Percentiles rank a stretch among this genome's conserved stretches.
Conservation (phyloP, 2,888 invertebrate genomes). For the Hemicrepidius hirtus region DNA sequence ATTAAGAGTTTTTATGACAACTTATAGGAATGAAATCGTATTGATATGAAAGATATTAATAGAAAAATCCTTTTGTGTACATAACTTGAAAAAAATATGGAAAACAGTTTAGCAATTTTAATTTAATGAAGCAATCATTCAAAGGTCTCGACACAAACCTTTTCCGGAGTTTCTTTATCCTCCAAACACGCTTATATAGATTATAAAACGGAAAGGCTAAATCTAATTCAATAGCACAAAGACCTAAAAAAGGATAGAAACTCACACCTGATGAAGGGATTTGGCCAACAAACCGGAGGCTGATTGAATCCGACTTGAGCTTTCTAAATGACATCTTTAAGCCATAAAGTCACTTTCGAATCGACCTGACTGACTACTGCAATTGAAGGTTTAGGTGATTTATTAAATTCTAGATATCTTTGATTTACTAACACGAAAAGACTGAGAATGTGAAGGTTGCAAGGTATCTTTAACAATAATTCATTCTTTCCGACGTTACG, state of each 20-base stretch:
- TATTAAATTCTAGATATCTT: slow-evolving; percentile 28
- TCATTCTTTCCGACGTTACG: too few species aligned
- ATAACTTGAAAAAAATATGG: not conserved
- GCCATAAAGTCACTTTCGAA: slow-evolving; percentile 26
- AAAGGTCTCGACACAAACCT: not conserved
- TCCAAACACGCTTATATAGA: slow-evolving; percentile 28
- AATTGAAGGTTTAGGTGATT: slow-evolving; percentile 28
- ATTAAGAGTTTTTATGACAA: not conserved
- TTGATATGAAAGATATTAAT: not conserved
- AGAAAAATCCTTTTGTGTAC: not conserved
- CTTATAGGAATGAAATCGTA: not conserved
- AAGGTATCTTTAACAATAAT: too few species aligned
- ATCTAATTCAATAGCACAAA: slow-evolving; percentile 39
- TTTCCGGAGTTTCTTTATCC: slow-evolving; percentile 22
- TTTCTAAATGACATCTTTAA: slow-evolving; percentile 41
- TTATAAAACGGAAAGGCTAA: slow-evolving; percentile 24
- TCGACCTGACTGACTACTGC: slow-evolving; percentile 33
- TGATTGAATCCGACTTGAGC: slow-evolving; percentile 39
- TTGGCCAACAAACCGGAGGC: slow-evolving; percentile 33
- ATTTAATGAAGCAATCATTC: slow-evolving; percentile 11
- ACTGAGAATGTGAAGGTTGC: too few species aligned
- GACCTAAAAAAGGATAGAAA: slow-evolving; percentile 34
- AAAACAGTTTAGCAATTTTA: not conserved
- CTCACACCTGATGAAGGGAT: slow-evolving; percentile 41
- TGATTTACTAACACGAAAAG: slow-evolving; percentile 13